These are phyloP conservation scores for Lithobius niger DNA, from an alignment of 1,140 invertebrate species.

Conservation along the genomic window DNA sequence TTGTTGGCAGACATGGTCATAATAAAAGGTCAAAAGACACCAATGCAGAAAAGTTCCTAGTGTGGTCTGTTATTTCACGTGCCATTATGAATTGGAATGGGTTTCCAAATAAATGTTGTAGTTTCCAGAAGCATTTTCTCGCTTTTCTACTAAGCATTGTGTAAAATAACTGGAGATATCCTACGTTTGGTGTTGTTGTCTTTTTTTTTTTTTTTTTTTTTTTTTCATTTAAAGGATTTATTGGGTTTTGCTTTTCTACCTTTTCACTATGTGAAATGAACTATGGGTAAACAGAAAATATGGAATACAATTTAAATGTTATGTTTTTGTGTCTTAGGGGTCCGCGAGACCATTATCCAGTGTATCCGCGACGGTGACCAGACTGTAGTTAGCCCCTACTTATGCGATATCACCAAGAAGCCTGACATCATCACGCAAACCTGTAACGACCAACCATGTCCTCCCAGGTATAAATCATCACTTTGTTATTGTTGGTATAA, in stretches of 20 bases:
- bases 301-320: constrained; percentile 9
- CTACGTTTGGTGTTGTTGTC: neutral
- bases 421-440: constrained; percentile 78
- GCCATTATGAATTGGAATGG: too few species aligned
- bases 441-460: constrained; percentile 83
- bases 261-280: neutral
- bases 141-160: too few species aligned
- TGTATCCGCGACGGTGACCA: constrained; percentile 75
- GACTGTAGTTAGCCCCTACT: constrained; percentile 63
- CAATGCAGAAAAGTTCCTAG: too few species aligned
- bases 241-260: neutral
- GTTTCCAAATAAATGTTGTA: too few species aligned
- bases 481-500: neutral
- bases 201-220: neutral
- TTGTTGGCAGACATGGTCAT: too few species aligned
- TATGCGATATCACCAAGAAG: constrained; percentile 65
- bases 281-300: neutral
- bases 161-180: too few species aligned
- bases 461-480: constrained; percentile 28
- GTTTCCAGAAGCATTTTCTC: too few species aligned
- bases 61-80: too few species aligned
- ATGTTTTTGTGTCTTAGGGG: constrained; percentile 33
- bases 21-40: too few species aligned
- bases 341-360: constrained; percentile 78
- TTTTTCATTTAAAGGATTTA: neutral